Percentiles rank a stretch among this genome's conserved stretches.
Conservation (phyloP, 2,113 vertebrate species). For the Neolamprologus longior region DNA sequence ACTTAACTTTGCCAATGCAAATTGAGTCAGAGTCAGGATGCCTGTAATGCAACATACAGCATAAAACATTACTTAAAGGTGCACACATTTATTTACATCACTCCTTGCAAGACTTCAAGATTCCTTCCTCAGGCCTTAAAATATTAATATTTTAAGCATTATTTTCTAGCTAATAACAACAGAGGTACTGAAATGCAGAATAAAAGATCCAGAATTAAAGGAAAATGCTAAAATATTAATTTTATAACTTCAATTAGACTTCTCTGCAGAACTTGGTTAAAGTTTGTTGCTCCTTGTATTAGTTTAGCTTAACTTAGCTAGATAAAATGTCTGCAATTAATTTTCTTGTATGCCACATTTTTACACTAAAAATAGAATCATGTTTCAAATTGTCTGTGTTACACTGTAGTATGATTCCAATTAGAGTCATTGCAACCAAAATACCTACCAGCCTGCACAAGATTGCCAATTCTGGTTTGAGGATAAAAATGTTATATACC, state of each 20-base stretch:
- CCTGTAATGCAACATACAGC: background rate
- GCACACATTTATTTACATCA: background rate
- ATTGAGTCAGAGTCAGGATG: background rate
- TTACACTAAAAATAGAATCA: background rate
- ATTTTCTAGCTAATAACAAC: background rate
- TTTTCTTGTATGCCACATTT: background rate
- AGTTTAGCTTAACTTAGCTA: background rate
- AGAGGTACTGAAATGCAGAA: background rate
- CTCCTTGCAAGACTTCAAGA: conserved; percentile 38
- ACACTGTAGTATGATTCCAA: background rate
- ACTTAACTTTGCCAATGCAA: background rate
- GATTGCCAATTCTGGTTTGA: background rate
- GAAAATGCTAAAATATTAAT: background rate
- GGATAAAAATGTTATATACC: background rate
- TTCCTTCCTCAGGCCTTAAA: background rate
- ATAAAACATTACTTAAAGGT: background rate
- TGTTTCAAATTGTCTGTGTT: background rate
- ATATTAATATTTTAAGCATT: background rate
- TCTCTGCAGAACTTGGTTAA: background rate
- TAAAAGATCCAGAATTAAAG: background rate
- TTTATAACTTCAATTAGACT: background rate
- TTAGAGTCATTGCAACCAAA: background rate
- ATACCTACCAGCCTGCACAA: background rate
- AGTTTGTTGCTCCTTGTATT: background rate
- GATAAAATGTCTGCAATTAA: background rate